These are phyloP conservation scores for Pteropus rufus DNA, from an alignment of 2,797 vertebrate species.

Conservation along the genomic window DNA sequence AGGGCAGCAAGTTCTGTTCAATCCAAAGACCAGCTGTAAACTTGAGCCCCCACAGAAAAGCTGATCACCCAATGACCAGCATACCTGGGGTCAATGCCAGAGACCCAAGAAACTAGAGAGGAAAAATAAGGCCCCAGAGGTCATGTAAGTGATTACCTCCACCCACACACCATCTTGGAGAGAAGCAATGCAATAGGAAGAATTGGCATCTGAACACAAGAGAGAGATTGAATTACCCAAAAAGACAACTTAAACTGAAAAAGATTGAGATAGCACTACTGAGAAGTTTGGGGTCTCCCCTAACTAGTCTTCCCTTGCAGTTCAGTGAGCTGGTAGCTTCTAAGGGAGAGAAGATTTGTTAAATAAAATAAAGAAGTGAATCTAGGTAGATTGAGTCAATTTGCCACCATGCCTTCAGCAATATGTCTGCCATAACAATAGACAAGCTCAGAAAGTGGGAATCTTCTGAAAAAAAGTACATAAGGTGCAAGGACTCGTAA, in stretches of 20 bases:
- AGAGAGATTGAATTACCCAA: not conserved
- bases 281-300: not conserved
- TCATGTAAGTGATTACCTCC: not conserved
- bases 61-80: not conserved
- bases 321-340: not conserved
- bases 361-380: not conserved
- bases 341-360: not conserved
- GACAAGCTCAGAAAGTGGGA: not conserved
- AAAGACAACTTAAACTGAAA: not conserved
- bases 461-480: not conserved
- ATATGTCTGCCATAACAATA: not conserved
- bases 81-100: not conserved
- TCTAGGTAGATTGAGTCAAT: not conserved
- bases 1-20: not conserved
- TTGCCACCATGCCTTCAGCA: not conserved
- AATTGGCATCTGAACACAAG: not conserved
- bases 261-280: not conserved
- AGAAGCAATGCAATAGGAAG: not conserved
- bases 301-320: not conserved
- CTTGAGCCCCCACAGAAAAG: not conserved
- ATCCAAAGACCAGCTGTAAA: not conserved
- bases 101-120: not conserved
- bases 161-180: not conserved
- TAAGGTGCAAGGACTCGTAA: not conserved
- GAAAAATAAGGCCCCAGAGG: not conserved